Conservation (phyloP, 2,888 invertebrate species). For the Hydraecia micacea region DNA sequence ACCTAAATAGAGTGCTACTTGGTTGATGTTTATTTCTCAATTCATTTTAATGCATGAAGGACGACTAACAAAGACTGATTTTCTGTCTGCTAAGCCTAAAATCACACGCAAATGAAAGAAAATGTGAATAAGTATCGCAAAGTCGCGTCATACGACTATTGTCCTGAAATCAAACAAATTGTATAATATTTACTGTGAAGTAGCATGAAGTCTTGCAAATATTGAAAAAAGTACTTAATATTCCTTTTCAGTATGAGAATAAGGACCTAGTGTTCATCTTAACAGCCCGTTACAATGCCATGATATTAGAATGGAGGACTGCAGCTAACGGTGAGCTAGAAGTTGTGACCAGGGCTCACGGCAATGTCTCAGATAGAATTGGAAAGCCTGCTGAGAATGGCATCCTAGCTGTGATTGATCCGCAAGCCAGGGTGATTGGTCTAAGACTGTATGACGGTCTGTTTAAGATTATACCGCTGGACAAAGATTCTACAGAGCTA, state of each 20-base stretch:
- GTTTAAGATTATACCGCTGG: slow-evolving; percentile 99
- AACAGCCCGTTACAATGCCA: slow-evolving; percentile 98
- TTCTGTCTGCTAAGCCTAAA: neutral
- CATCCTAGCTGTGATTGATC: slow-evolving; percentile 98
- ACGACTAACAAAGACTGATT: too few relatives aligned
- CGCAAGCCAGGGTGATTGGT: slow-evolving; percentile 98
- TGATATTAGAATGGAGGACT: slow-evolving; percentile 97
- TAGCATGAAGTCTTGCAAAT: neutral
- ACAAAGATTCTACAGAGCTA: slow-evolving; percentile 97
- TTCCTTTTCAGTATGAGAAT: slow-evolving; percentile 93
- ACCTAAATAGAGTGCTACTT: neutral
- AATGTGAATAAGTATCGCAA: neutral
- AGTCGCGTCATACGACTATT: fast-evolving
- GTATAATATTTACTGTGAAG: neutral
- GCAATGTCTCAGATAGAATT: slow-evolving; percentile 98
- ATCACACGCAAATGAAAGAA: neutral
- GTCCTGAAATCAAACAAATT: neutral
- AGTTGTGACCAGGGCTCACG: slow-evolving; percentile 98
- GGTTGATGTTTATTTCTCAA: neutral
- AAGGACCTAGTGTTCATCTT: slow-evolving; percentile 98
- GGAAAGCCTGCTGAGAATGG: slow-evolving; percentile 99
- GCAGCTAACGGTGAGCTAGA: slow-evolving; percentile 94
- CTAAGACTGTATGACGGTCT: slow-evolving; percentile 98
- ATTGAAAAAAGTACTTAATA: neutral
- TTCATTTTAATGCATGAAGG: neutral